These are phyloP conservation scores for Suncus etruscus DNA, from an alignment of 2,113 vertebrate species.

Conservation along the genomic window DNA sequence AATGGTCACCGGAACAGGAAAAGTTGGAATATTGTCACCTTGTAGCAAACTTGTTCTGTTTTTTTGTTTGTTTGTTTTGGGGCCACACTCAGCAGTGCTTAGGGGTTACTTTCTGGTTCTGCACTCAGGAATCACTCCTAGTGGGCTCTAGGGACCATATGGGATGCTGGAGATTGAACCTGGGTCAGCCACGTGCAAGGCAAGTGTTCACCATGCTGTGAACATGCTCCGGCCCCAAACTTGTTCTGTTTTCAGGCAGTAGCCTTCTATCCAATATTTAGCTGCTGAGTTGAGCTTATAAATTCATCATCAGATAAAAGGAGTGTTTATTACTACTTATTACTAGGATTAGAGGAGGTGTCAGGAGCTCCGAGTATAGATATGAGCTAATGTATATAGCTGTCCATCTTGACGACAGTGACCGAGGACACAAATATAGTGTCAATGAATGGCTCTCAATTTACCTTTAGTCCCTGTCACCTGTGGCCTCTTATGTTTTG, in stretches of 20 bases:
- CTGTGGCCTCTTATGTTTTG: background rate
- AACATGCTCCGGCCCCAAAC: background rate
- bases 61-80: too few relatives aligned
- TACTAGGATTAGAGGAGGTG: background rate
- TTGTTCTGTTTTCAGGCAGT: background rate
- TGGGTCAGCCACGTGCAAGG: too few relatives aligned
- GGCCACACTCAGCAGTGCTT: too few relatives aligned
- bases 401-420: slow-evolving; percentile 15
- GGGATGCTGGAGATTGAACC: too few relatives aligned
- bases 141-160: too few relatives aligned
- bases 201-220: too few relatives aligned
- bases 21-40: slow-evolving; percentile 1
- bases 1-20: background rate
- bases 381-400: background rate
- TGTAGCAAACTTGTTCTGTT: background rate
- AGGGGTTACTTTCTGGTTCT: too few relatives aligned
- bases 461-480: background rate
- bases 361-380: background rate
- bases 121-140: too few relatives aligned
- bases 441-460: background rate
- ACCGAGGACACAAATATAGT: background rate
- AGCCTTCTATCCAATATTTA: slow-evolving; percentile 18
- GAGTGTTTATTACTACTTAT: background rate
- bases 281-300: background rate
- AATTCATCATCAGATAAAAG: slow-evolving; percentile 24